Conservation (phyloP, 2,797 vertebrate genomes). For the Darevskia mixta region DNA sequence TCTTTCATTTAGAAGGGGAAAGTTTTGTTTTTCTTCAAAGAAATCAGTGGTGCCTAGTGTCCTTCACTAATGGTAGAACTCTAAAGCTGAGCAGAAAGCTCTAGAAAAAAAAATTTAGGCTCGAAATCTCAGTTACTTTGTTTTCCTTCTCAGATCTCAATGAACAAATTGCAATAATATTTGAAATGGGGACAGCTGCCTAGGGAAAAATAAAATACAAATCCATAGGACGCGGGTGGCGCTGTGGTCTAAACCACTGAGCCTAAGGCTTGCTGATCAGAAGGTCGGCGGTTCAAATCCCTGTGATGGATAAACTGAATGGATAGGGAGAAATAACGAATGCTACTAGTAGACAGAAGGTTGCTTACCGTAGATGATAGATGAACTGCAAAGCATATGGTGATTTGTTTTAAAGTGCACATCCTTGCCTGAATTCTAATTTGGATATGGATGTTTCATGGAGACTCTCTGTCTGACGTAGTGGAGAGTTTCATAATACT, state of each 20-base stretch:
- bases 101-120: too few relatives aligned
- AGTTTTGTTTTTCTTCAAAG: not conserved
- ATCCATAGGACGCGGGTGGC: too few relatives aligned
- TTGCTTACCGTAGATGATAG: constrained; percentile 47
- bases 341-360: constrained; percentile 55
- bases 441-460: constrained; percentile 32
- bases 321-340: constrained; percentile 39
- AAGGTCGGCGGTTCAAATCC: too few relatives aligned
- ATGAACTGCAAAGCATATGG: constrained; percentile 59
- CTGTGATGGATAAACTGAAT: not conserved
- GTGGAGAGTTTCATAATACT: constrained; percentile 44
- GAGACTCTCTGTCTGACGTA: constrained; percentile 50
- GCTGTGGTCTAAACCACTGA: too few relatives aligned
- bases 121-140: too few relatives aligned
- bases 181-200: too few relatives aligned
- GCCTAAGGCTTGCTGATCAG: too few relatives aligned
- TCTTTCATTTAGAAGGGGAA: not conserved
- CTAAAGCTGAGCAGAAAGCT: not conserved
- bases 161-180: too few relatives aligned
- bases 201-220: too few relatives aligned
- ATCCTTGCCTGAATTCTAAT: constrained; percentile 54
- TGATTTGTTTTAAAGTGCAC: constrained; percentile 59
- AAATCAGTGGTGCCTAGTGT: not conserved
- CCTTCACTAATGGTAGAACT: not conserved
- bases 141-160: too few relatives aligned